Evolutionary conservation across 2,888 invertebrate genomes (phyloP).

Genomic region (Tachystola acroxantha): DNA sequence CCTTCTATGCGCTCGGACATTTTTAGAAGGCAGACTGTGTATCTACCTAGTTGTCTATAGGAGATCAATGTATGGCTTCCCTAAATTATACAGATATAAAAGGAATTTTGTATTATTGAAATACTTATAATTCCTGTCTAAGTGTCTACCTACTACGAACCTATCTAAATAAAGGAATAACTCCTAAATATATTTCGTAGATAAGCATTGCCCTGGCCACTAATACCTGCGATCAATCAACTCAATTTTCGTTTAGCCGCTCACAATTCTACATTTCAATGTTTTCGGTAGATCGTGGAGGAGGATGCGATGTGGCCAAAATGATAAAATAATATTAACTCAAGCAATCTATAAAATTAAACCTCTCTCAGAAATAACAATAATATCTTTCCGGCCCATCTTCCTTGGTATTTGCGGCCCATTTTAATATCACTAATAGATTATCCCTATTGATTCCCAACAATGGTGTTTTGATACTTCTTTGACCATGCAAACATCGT

Average conservation of each 20-base stretch:
- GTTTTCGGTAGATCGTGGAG: conserved; percentile 2
- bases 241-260: neutral
- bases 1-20: no score
- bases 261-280: conserved; percentile 1
- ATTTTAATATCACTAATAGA: conserved; percentile 69
- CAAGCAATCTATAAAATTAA: conserved; percentile 27
- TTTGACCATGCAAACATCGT: conserved; percentile 63
- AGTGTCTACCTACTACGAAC: no score
- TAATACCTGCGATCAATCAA: neutral
- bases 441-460: conserved; percentile 61
- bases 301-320: conserved; percentile 8
- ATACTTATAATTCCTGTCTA: no score
- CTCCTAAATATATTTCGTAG: no score
- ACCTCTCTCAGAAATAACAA: conserved; percentile 29
- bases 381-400: conserved; percentile 37
- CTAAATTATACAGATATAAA: no score
- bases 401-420: conserved; percentile 31
- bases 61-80: no score
- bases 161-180: no score
- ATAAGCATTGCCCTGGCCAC: no score
- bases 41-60: no score
- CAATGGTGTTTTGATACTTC: conserved; percentile 50
- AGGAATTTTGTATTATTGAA: no score
- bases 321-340: conserved; percentile 28
- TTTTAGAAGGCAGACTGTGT: no score